phyloP scores from a whole-genome alignment of 2,113 vertebrate genomes.

The Lepus americanus region DNA sequence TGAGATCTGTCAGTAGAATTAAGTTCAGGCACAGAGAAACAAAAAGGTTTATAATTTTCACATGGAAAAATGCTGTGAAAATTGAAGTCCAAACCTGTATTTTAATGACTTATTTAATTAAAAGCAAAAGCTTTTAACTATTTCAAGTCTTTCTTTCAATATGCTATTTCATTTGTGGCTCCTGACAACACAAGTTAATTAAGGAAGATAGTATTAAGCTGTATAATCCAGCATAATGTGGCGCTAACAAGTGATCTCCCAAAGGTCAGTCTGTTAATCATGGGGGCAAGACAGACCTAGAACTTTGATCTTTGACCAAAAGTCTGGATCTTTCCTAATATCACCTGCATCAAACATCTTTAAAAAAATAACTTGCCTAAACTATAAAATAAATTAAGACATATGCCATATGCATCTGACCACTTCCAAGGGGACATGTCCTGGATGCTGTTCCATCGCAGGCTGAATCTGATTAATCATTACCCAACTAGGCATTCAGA shows the following conservation, averaged over 20 bases:
- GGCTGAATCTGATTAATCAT: slow-evolving; percentile 63
- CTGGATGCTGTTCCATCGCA: slow-evolving; percentile 56
- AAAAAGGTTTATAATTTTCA: neutral
- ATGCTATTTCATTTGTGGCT: neutral
- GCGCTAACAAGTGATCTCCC: slow-evolving; percentile 40
- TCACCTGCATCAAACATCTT: slow-evolving; percentile 58
- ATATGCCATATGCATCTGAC: slow-evolving; percentile 55
- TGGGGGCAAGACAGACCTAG: slow-evolving; percentile 26
- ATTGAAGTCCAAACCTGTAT: neutral
- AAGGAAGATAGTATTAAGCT: slow-evolving; percentile 13
- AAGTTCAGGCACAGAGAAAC: neutral
- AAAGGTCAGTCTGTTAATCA: slow-evolving; percentile 32
- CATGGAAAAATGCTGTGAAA: neutral
- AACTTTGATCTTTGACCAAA: slow-evolving; percentile 69
- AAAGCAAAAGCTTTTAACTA: neutral
- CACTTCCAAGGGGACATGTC: slow-evolving; percentile 30
- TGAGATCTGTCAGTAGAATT: neutral
- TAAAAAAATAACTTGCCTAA: slow-evolving; percentile 55
- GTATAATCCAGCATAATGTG: neutral
- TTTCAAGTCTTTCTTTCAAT: neutral
- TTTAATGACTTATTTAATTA: neutral
- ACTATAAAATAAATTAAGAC: slow-evolving; percentile 72
- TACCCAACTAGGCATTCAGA: slow-evolving; percentile 55
- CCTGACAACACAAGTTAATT: neutral
- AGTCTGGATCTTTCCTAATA: slow-evolving; percentile 53